Base-by-base conservation (phyloP, 2,113 vertebrate genomes). In the Bombycilla garrulus region DNA sequence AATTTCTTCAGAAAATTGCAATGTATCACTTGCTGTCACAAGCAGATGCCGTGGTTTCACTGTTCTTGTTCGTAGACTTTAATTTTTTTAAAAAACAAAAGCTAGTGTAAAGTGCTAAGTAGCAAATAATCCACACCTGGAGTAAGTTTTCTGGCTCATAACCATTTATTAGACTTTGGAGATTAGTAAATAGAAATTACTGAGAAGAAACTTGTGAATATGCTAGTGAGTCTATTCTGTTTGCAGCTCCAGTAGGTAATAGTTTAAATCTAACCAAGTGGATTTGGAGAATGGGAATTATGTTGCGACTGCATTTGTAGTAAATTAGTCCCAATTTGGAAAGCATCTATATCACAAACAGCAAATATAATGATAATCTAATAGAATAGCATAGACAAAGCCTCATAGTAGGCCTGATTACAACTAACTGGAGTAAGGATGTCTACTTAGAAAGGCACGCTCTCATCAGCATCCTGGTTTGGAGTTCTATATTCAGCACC, bases 71-170 rank as follows among this genome's bases (percentile, higher is more conserved):
- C 17, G 8, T 56, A 74, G 66, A 61, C 26, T 72, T 71, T 12
- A 87, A 10, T 18, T 22, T 33, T 66, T 53, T 20, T 40, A 53
- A 45, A 25, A 44, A 11, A 50, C 38, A 24, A 65, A 51, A 50
- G 8, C 9, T 50, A 69, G 16, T 44, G 40, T 78, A 77, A 93
- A 70, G 44, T 88, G 40, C 24, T 77, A 81, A 80, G 78, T 76
- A 69, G 61, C 53, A 93, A 96, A 91, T 78, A 89, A 80, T 31
- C 40, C 50, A 83, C 71, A 89, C 73, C 66, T 94, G 61, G 57
- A 70, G 14, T 54, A 94, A 25, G 4, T 93, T 91, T 93, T 82
- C 47, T 92, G 79, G 22, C 47, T 94, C 60, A 74, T 66, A 92
- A 83, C 47, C 10, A 24, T 88, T 94, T 93, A 85, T 56, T 67